Evolutionary conservation across 2,888 invertebrate species (phyloP).

Genomic region (Polietes domitor): DNA sequence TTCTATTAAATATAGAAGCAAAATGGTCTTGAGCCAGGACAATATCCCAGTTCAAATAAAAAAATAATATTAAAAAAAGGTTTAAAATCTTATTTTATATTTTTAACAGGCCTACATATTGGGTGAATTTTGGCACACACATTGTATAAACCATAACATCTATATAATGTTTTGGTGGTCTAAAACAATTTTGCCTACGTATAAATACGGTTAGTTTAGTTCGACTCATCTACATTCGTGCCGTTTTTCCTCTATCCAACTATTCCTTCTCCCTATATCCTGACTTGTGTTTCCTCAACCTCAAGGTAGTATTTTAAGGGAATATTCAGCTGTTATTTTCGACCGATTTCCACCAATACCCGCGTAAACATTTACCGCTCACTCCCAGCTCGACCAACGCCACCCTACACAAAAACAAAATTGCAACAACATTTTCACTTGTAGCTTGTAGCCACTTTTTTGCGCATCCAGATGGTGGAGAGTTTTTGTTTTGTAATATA

Average conservation of each 20-base stretch:
- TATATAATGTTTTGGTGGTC: too few species aligned
- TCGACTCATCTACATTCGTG: neutral
- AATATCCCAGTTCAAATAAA: too few species aligned
- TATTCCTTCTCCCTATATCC: neutral
- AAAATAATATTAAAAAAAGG: too few species aligned
- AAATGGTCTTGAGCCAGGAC: too few species aligned
- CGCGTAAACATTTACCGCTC: constrained; percentile 9
- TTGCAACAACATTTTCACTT: constrained; percentile 19
- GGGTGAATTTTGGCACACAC: too few species aligned
- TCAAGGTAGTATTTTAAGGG: neutral
- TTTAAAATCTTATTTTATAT: too few species aligned
- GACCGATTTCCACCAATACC: neutral
- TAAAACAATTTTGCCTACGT: too few species aligned
- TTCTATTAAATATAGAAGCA: too few species aligned
- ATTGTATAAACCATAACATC: too few species aligned
- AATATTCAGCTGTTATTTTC: constrained; percentile 19
- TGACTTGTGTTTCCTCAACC: neutral
- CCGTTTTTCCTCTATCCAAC: neutral
- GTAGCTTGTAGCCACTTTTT: neutral
- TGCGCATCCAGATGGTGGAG: neutral
- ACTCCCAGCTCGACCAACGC: neutral
- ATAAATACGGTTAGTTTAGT: too few species aligned
- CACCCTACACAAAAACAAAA: neutral
- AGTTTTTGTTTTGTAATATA: neutral
- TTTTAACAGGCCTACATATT: too few species aligned